Evolutionary conservation across 2,888 invertebrate species (phyloP).

Genomic region (Sympetrum striolatum): DNA sequence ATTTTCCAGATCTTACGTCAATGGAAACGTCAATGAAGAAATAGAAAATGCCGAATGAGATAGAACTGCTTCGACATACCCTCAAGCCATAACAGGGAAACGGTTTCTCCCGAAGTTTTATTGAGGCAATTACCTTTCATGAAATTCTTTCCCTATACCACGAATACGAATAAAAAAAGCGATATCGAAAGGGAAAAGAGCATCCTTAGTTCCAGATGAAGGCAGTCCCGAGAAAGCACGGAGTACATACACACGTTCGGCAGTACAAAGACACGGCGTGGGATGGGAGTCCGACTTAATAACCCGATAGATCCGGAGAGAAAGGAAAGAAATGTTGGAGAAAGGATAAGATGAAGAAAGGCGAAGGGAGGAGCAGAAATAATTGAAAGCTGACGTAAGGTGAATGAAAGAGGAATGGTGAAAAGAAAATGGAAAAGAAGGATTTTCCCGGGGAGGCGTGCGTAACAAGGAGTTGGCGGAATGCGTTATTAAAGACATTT

Average conservation of each 20-base stretch:
- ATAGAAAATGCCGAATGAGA: too few relatives aligned
- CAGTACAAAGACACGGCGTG: background rate
- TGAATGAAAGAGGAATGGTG: background rate
- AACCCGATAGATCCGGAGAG: background rate
- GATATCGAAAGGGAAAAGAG: background rate
- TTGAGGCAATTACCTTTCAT: too few relatives aligned
- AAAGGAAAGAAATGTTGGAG: background rate
- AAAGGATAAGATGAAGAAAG: background rate
- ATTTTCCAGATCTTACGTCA: too few relatives aligned
- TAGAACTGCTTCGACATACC: too few relatives aligned
- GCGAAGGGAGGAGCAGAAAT: background rate
- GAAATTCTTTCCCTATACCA: too few relatives aligned
- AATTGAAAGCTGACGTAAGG: background rate
- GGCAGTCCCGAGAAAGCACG: background rate
- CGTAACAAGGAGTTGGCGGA: background rate
- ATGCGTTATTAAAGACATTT: background rate
- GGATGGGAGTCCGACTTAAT: background rate
- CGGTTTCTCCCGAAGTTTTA: too few relatives aligned
- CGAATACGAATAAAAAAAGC: background rate
- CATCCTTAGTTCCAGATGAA: background rate
- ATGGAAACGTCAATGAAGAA: too few relatives aligned
- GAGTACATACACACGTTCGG: background rate
- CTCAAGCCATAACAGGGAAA: too few relatives aligned
- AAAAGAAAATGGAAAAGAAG: background rate
- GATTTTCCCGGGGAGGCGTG: background rate